phyloP scores from a whole-genome alignment of 30 jellyfish, hydroid and myxozoan genomes.

The Catostylus mosaicus region DNA sequence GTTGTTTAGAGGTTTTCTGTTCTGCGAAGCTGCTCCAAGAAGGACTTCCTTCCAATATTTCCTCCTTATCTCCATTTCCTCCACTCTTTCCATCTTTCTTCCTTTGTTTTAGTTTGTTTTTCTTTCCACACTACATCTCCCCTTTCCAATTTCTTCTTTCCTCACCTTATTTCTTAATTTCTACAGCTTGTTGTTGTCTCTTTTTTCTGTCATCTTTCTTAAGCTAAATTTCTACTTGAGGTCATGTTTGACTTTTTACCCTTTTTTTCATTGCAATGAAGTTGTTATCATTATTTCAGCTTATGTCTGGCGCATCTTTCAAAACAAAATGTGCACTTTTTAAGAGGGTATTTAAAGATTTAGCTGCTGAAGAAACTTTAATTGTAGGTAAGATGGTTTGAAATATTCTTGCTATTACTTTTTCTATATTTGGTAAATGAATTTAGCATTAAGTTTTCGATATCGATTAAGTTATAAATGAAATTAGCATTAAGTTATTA shows the following conservation, averaged over 20 bases:
- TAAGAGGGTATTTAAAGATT: conserved; percentile 84
- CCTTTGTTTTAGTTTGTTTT: not conserved
- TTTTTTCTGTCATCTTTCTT: not conserved
- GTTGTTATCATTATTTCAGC: conserved; percentile 27
- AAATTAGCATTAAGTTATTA: too few species aligned
- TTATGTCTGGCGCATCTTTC: conserved; percentile 86
- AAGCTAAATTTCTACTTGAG: not conserved
- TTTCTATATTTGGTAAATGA: too few species aligned
- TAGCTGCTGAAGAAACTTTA: conserved; percentile 70
- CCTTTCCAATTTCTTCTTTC: not conserved
- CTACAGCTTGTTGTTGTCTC: not conserved
- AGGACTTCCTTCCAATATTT: too few species aligned
- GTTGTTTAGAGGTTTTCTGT: too few species aligned
- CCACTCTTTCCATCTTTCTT: too few species aligned
- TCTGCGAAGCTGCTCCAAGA: too few species aligned
- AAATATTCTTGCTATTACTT: too few species aligned
- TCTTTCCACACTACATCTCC: not conserved
- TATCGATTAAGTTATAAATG: too few species aligned
- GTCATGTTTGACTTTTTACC: not conserved
- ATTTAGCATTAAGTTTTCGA: too few species aligned
- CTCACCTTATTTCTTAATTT: not conserved
- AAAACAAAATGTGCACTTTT: conserved; percentile 84
- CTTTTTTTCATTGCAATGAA: not conserved
- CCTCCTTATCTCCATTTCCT: too few species aligned
- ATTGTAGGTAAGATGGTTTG: conserved; percentile 66